A percentile compares a stretch with the other conserved stretches of the same genome.
phyloP scores from a whole-genome alignment of 2,797 vertebrate genomes.

The Spondyliosoma cantharus region DNA sequence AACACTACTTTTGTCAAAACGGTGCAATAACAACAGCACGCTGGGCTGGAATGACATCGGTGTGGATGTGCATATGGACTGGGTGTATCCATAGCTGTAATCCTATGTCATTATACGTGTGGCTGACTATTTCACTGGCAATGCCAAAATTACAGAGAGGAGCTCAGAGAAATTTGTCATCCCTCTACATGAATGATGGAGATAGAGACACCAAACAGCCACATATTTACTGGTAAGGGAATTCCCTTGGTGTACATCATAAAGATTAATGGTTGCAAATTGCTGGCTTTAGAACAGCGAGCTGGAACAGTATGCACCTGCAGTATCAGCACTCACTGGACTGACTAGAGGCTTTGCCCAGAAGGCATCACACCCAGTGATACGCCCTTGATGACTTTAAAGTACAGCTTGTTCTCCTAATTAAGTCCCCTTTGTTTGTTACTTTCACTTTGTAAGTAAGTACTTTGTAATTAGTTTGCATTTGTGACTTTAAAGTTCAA shows the following conservation, averaged over 20 bases:
- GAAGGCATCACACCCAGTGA: slow-evolving; percentile 11
- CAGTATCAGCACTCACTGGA: slow-evolving; percentile 30
- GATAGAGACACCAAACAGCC: slow-evolving; percentile 19
- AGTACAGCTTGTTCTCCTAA: neutral
- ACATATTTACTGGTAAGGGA: slow-evolving; percentile 36
- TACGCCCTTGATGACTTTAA: slow-evolving; percentile 15
- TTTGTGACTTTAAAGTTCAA: neutral
- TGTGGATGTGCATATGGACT: slow-evolving; percentile 3
- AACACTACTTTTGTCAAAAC: slow-evolving; percentile 52
- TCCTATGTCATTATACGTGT: slow-evolving; percentile 1
- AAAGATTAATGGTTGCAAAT: slow-evolving; percentile 52
- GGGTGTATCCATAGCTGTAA: neutral
- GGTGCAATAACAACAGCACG: slow-evolving; percentile 30
- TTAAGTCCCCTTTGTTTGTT: too few species aligned
- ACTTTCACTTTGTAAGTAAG: neutral
- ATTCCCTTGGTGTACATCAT: slow-evolving; percentile 28
- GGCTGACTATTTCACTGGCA: neutral
- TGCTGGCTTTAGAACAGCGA: slow-evolving; percentile 1
- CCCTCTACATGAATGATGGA: slow-evolving; percentile 17
- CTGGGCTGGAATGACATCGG: slow-evolving; percentile 29
- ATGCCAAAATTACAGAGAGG: slow-evolving; percentile 8
- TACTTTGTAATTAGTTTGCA: neutral
- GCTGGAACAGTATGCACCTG: slow-evolving; percentile 20
- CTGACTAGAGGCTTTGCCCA: slow-evolving; percentile 9
- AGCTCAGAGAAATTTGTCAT: slow-evolving; percentile 23